Percentiles rank a stretch among this genome's conserved stretches.
Evolutionary conservation across 1,140 invertebrate species (phyloP).

Genomic region (Melitaea cinxia): DNA sequence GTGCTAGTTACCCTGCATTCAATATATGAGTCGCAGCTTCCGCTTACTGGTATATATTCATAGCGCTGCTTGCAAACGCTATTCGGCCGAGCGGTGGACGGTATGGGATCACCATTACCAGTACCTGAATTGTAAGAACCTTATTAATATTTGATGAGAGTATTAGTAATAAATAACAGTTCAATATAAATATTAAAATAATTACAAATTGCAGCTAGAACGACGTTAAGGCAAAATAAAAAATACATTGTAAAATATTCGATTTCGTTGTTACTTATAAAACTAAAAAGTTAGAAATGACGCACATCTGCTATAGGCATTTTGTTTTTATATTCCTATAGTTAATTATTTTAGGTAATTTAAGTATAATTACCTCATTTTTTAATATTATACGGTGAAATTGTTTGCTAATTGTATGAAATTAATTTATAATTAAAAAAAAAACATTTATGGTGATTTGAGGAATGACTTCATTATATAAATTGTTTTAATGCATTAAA

Average conservation of each 20-base stretch:
- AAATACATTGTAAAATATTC: slow-evolving; percentile 9
- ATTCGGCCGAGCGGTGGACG: not conserved
- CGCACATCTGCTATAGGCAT: not conserved
- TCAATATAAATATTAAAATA: too few species aligned
- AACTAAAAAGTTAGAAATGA: not conserved
- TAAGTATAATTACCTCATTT: not conserved
- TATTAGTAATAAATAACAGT: too few species aligned
- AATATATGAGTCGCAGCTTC: slow-evolving; percentile 86
- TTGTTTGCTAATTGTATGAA: too few species aligned
- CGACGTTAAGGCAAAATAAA: not conserved
- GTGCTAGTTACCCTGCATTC: slow-evolving; percentile 70
- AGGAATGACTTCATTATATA: not conserved
- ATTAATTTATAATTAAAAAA: too few species aligned
- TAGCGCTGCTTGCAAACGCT: slow-evolving; percentile 36
- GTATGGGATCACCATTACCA: not conserved
- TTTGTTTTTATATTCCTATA: slow-evolving; percentile 6
- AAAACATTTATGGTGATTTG: too few species aligned
- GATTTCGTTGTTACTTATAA: not conserved
- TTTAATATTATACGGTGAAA: too few species aligned
- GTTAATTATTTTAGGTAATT: not conserved
- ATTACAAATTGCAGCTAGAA: slow-evolving; percentile 3
- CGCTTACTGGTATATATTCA: slow-evolving; percentile 80
- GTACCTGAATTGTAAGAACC: not conserved
- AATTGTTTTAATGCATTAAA: not conserved
- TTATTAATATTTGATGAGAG: not conserved